Percentiles rank a stretch among this genome's conserved stretches.
Conservation (phyloP, 2,113 vertebrate species). For the Tetraodon nigroviridis region DNA sequence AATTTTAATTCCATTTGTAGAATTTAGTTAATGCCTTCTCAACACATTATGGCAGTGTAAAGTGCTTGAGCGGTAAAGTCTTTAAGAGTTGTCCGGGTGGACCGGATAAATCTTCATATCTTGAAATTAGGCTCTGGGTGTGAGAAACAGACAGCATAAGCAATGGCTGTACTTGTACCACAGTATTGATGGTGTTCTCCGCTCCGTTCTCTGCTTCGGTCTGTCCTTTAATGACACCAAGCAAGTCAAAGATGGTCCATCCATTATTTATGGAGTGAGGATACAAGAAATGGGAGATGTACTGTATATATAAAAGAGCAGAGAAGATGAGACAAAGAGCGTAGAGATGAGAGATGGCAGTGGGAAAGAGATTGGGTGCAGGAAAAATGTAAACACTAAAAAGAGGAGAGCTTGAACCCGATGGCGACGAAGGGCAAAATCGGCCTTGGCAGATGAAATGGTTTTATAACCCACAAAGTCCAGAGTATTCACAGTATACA, state of each 20-base stretch:
- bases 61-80: conserved; percentile 23
- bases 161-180: conserved; percentile 37
- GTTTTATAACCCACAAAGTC: conserved; percentile 1
- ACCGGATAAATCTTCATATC: conserved; percentile 18
- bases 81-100: conserved; percentile 5
- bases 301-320: neutral
- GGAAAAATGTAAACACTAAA: conserved; percentile 12
- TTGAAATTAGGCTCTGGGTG: conserved; percentile 14
- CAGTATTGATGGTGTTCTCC: conserved; percentile 62
- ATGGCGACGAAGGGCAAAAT: conserved; percentile 18
- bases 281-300: conserved; percentile 45
- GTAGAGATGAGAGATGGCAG: conserved; percentile 4
- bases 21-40: neutral
- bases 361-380: conserved; percentile 1
- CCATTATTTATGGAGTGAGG: conserved; percentile 62
- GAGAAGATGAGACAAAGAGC: conserved; percentile 1
- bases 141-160: conserved; percentile 21
- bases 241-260: conserved; percentile 55
- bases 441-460: conserved; percentile 15
- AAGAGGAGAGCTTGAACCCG: conserved; percentile 8
- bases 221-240: conserved; percentile 60
- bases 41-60: neutral
- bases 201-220: conserved; percentile 51
- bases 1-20: too few relatives aligned
- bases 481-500: too few relatives aligned